Base-by-base conservation (phyloP, 2,113 vertebrate species). In the Dendrocopos noguchii region DNA sequence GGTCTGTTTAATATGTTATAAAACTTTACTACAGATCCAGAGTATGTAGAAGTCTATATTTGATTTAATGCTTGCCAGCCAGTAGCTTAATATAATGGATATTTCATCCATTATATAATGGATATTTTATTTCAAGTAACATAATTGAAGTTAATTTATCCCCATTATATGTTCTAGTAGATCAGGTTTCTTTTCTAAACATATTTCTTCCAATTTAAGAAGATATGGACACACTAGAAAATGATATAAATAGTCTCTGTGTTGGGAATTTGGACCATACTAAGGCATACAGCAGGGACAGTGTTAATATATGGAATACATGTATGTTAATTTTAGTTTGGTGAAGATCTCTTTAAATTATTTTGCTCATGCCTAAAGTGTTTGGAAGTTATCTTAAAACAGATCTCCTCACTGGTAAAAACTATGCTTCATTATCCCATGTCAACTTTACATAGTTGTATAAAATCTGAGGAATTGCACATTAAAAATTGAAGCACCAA, bases 91-190 rank as follows among this genome's bases (percentile, higher is more conserved):
- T 97, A 89, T 95, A 94, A 96, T 94, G 91, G 95, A 92, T 97
- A 97, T 94, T 97, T 96, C 93, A 85, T 96, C 85, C 93, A 90
- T 96, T 96, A 95, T 95, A 95, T 95, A 95, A 97, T 88, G 91
- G 90, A 91, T 96, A 94, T 95, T 96, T 97, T 95, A 97, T 97
- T 97, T 97, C 92, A 91, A 96, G 95, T 82, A 95, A 93, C 19
- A 68, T 95, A 94, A 96, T 93, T 96, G 89, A 92, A 96, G 76
- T 82, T 95, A 94, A 94, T 94, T 92, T 96, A 84, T 89, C 86
- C 90, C 91, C 80, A 91, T 95, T 96, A 92, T 96, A 95, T 94
- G 91, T 95, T 92, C 86, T 95, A 84, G 91, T 88, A 91, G 83
- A 96, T 96, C 88, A 65, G 20, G 31, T 96, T 97, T 96, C 95